Conservation (phyloP, 2,888 invertebrate species). For the Luperina testacea region DNA sequence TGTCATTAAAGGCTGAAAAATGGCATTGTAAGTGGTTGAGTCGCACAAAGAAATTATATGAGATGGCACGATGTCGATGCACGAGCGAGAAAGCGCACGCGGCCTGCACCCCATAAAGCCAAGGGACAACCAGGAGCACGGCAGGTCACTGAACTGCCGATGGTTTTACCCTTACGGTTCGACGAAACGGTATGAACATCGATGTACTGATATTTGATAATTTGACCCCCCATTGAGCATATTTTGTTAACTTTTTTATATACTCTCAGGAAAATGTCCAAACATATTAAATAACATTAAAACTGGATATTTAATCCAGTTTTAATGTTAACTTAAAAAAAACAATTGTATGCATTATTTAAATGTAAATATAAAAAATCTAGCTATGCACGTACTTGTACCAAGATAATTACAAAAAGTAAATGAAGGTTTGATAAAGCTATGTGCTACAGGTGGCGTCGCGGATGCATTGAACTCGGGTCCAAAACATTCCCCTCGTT, state of each 20-base stretch:
- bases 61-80: slow-evolving; percentile 72
- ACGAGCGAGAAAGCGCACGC: slow-evolving; percentile 78
- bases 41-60: slow-evolving; percentile 76
- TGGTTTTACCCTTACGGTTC: slow-evolving; percentile 77
- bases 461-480: slow-evolving; percentile 81
- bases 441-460: slow-evolving; percentile 66
- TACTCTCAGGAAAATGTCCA: neutral
- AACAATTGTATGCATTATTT: neutral
- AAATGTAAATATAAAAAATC: neutral
- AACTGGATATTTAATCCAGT: neutral
- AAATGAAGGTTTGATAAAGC: slow-evolving; percentile 19
- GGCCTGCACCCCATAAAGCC: slow-evolving; percentile 85
- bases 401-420: neutral
- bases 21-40: slow-evolving; percentile 9
- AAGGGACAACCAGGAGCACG: slow-evolving; percentile 80
- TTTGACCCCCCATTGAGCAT: slow-evolving; percentile 62
- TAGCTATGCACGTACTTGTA: neutral
- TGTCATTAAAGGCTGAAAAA: neutral
- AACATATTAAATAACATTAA: neutral
- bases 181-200: slow-evolving; percentile 66
- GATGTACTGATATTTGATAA: slow-evolving; percentile 54
- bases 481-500: slow-evolving; percentile 78
- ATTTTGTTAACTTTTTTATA: slow-evolving; percentile 24
- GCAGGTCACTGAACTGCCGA: slow-evolving; percentile 85
- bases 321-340: neutral